phyloP scores from a whole-genome alignment of 1,140 invertebrate species.

The Camponotus pennsylvanicus region DNA sequence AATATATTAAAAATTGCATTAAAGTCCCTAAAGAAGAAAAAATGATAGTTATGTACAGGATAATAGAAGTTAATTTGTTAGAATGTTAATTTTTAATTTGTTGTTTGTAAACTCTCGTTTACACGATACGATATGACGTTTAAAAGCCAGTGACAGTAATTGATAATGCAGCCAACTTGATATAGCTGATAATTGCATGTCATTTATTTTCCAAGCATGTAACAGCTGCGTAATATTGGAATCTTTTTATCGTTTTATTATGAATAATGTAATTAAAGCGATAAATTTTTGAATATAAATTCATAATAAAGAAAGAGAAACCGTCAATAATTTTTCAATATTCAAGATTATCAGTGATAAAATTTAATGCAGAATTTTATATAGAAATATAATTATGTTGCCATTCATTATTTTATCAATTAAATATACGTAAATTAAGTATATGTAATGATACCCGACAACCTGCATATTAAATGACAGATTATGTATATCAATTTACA shows the following conservation, averaged over 20 bases:
- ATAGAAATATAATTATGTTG: no score
- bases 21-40: background rate
- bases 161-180: background rate
- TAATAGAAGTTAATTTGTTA: constrained; percentile 10
- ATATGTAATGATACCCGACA: no score
- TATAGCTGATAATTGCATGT: background rate
- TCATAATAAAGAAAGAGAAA: no score
- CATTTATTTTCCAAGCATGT: constrained; percentile 20
- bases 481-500: no score
- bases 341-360: no score
- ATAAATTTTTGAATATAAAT: background rate
- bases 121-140: constrained; percentile 7
- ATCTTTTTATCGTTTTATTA: background rate
- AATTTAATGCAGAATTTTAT: no score
- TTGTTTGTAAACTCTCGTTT: background rate
- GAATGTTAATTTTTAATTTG: background rate
- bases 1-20: background rate
- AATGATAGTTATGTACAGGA: background rate
- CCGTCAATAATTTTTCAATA: no score
- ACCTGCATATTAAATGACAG: no score
- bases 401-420: no score
- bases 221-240: constrained; percentile 12
- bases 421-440: no score
- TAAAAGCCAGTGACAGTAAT: constrained; percentile 27
- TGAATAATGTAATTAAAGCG: background rate